phyloP scores from a whole-genome alignment of 2,888 invertebrate species.

The Apamea epomidion region DNA sequence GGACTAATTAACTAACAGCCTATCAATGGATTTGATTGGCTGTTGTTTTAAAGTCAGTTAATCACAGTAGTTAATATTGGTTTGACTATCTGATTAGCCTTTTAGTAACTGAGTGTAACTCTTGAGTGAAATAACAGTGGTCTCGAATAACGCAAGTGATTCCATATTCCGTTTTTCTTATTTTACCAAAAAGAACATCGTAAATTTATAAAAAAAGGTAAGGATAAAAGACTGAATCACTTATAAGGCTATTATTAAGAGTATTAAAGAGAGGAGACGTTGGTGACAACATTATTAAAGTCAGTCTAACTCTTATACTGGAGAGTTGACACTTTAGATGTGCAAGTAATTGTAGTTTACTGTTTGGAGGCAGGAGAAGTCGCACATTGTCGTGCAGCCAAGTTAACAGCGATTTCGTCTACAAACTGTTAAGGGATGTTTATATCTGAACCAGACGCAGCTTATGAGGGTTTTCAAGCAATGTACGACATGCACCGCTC shows the following conservation, averaged over 20 bases:
- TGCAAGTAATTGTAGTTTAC: conserved; percentile 30
- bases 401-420: conserved; percentile 25
- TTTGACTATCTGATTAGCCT: background rate
- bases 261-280: conserved; percentile 38
- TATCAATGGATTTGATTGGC: background rate
- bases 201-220: conserved; percentile 29
- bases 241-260: conserved; percentile 64
- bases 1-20: background rate
- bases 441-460: conserved; percentile 13
- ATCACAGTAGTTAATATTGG: background rate
- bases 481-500: background rate
- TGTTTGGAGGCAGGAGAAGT: conserved; percentile 30
- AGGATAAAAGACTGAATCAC: conserved; percentile 63
- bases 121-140: background rate
- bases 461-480: background rate
- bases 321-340: conserved; percentile 21
- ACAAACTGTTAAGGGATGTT: conserved; percentile 22
- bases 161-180: conserved; percentile 15
- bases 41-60: no score
- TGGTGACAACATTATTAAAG: background rate
- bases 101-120: background rate
- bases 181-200: conserved; percentile 23
- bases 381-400: conserved; percentile 2
- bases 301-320: conserved; percentile 26
- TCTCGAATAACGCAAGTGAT: conserved; percentile 32